Evolutionary conservation across 2,113 vertebrate species (phyloP).

Genomic region (Varanus komodoensis): DNA sequence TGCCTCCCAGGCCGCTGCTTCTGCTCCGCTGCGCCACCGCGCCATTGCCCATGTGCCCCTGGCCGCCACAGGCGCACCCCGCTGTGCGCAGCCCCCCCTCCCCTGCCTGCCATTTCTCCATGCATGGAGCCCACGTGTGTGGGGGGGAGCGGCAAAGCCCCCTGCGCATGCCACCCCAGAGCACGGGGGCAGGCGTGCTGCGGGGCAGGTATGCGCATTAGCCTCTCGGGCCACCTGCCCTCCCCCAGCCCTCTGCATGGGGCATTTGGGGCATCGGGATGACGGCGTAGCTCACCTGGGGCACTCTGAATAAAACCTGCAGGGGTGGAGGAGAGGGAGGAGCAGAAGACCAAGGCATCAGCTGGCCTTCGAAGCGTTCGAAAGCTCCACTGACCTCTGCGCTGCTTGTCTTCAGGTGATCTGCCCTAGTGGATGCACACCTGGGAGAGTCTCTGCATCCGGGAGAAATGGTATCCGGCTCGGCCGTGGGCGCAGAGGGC

Average conservation of each 20-base stretch:
- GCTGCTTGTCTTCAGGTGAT: neutral
- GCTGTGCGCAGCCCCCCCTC: neutral
- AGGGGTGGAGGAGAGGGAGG: too few species aligned
- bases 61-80: neutral
- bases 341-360: neutral
- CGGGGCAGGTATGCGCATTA: neutral
- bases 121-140: neutral
- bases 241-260: neutral
- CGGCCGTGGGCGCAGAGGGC: too few species aligned
- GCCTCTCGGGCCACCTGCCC: neutral
- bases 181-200: neutral
- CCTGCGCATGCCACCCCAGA: neutral
- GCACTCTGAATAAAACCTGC: neutral
- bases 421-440: too few species aligned
- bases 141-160: neutral
- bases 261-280: too few species aligned
- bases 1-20: neutral
- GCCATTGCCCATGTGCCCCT: neutral
- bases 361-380: neutral
- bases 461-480: neutral
- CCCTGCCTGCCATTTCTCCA: neutral
- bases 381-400: neutral
- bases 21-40: neutral
- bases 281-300: neutral
- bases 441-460: neutral